Conservation (phyloP, 2,113 vertebrate species). For the Vicugna pacos region DNA sequence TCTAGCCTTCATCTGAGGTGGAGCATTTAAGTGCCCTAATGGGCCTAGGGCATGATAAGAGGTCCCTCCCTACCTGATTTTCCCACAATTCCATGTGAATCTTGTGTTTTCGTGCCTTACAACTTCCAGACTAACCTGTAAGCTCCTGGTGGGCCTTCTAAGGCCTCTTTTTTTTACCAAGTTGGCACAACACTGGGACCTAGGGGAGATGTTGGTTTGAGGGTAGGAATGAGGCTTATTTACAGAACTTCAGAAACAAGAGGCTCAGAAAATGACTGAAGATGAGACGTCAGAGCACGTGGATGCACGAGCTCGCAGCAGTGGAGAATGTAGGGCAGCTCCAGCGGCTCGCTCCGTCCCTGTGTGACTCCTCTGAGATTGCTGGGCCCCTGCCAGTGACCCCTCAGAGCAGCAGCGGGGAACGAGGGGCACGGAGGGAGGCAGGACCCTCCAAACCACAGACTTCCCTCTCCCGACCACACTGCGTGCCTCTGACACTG, state of each 20-base stretch:
- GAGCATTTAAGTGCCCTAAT: rapidly evolving
- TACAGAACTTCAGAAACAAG: neutral
- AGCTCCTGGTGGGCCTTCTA: neutral
- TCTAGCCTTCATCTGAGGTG: neutral
- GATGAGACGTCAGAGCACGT: neutral
- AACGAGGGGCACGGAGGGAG: neutral
- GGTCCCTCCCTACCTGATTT: neutral
- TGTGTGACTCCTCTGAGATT: neutral
- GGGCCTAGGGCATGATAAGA: rapidly evolving
- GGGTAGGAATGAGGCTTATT: neutral
- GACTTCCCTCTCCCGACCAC: neutral
- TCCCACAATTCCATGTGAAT: rapidly evolving
- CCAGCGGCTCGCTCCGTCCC: neutral
- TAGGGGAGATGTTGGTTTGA: neutral
- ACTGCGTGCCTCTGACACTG: neutral
- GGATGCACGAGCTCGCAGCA: neutral
- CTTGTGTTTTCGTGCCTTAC: neutral
- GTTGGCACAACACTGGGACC: neutral
- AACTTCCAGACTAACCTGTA: neutral
- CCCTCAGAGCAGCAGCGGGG: neutral
- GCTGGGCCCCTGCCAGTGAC: neutral
- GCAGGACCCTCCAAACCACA: neutral
- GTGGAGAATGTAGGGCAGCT: neutral
- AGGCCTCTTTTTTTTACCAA: too few relatives aligned
- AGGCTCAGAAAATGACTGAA: neutral